A percentile compares a stretch with the other conserved stretches of the same genome.
These are phyloP conservation scores for Zalophus californianus DNA, from an alignment of 2,797 vertebrate species.

Conservation along the genomic window DNA sequence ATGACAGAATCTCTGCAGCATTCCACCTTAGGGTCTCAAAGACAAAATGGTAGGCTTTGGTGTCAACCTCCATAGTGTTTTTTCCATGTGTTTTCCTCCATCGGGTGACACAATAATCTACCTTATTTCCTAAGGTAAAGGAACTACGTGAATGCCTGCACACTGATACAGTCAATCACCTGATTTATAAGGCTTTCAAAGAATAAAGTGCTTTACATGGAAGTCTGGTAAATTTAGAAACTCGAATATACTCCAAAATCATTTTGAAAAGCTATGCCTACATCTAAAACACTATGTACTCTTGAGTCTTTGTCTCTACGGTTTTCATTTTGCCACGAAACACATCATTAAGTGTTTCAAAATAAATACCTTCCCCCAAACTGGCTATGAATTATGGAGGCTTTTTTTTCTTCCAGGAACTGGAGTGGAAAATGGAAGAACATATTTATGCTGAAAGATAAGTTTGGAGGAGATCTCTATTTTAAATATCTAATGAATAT, in stretches of 20 bases:
- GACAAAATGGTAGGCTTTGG: background rate
- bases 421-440: background rate
- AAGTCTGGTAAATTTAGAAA: constrained; percentile 53
- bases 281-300: constrained; percentile 34
- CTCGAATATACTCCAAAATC: constrained; percentile 22
- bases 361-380: constrained; percentile 58
- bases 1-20: background rate
- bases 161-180: background rate
- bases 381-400: constrained; percentile 36
- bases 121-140: background rate
- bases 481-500: constrained; percentile 49
- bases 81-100: background rate
- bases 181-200: constrained; percentile 62
- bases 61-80: background rate
- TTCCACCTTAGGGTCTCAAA: background rate
- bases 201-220: constrained; percentile 28
- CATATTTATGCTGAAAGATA: background rate
- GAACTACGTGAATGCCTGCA: background rate
- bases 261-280: constrained; percentile 37
- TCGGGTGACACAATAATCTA: background rate
- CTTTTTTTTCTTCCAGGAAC: background rate
- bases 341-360: constrained; percentile 50
- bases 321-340: constrained; percentile 31
- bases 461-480: background rate
- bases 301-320: background rate